Percentiles rank a stretch among this genome's conserved stretches.
Evolutionary conservation across 2,888 invertebrate species (phyloP).

Genomic region (Drosophila mulleri): DNA sequence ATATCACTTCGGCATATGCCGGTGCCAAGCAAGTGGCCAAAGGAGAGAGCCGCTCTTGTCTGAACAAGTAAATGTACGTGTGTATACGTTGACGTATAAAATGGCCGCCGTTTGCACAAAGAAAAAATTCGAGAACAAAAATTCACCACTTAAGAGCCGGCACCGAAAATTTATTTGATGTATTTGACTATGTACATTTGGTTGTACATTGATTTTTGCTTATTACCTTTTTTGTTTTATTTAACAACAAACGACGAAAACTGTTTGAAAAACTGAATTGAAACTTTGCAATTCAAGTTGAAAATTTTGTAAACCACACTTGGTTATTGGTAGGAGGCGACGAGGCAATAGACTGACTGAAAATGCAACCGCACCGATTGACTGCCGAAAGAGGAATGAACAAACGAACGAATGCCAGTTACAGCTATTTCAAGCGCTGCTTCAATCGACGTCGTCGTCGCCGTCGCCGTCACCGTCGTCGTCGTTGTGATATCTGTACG

Average conservation of each 20-base stretch:
- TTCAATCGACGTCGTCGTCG: conserved; percentile 37
- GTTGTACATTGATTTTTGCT: neutral
- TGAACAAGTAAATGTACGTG: conserved; percentile 13
- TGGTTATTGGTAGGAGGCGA: conserved; percentile 48
- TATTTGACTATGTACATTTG: neutral
- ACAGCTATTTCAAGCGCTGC: conserved; percentile 66
- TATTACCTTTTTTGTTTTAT: conserved; percentile 64
- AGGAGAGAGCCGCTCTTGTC: conserved; percentile 24
- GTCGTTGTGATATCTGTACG: conserved; percentile 31
- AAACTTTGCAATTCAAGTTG: conserved; percentile 48
- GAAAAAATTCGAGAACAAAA: conserved; percentile 36
- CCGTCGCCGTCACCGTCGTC: conserved; percentile 41
- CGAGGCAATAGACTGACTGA: conserved; percentile 50
- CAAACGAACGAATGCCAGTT: conserved; percentile 65
- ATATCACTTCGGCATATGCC: conserved; percentile 39
- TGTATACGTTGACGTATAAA: conserved; percentile 49
- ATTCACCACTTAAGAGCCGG: conserved; percentile 48
- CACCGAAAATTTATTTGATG: conserved; percentile 3
- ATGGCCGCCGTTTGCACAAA: conserved; percentile 58
- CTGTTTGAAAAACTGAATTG: conserved; percentile 44
- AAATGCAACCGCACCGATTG: conserved; percentile 66
- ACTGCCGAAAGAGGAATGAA: conserved; percentile 76
- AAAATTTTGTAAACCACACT: conserved; percentile 50
- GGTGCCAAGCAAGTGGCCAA: conserved; percentile 52
- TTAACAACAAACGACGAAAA: conserved; percentile 50